A percentile compares a stretch with the other conserved stretches of the same genome.
Conservation (phyloP, 2,797 vertebrate genomes). For the Acipenser oxyrinchus region DNA sequence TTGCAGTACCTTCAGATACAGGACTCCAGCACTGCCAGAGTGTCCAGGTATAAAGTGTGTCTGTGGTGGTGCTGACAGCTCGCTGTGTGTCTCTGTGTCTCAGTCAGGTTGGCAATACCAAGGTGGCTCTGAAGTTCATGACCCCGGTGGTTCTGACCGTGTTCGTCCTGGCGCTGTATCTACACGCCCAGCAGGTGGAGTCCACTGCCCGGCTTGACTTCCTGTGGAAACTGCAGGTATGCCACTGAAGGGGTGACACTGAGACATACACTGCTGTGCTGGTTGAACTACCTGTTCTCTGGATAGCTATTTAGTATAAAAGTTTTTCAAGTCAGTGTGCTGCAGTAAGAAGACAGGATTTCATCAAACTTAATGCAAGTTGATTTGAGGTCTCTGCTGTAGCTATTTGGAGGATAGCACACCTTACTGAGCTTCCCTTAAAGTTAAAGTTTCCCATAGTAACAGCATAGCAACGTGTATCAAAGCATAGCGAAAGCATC, state of each 20-base stretch:
- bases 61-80: not conserved
- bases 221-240: constrained; percentile 94
- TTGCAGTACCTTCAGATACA: too few relatives aligned
- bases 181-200: constrained; percentile 91
- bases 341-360: too few relatives aligned
- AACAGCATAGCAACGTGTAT: too few relatives aligned
- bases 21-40: not conserved
- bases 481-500: too few relatives aligned
- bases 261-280: not conserved
- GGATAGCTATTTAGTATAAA: too few relatives aligned
- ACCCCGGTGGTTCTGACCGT: constrained; percentile 86
- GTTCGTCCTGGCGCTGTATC: constrained; percentile 86
- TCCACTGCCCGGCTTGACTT: constrained; percentile 93
- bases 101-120: constrained; percentile 67
- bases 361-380: too few relatives aligned
- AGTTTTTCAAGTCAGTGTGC: too few relatives aligned
- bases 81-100: not conserved
- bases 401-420: too few relatives aligned
- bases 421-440: too few relatives aligned
- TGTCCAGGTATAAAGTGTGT: not conserved
- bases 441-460: too few relatives aligned
- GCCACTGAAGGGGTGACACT: not conserved
- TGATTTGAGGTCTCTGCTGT: too few relatives aligned
- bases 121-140: constrained; percentile 85
- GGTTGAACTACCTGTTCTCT: too few relatives aligned